Evolutionary conservation across 92 coral and sea anemone genomes (phyloP).

Genomic region (Isaurus tuberculatus): DNA sequence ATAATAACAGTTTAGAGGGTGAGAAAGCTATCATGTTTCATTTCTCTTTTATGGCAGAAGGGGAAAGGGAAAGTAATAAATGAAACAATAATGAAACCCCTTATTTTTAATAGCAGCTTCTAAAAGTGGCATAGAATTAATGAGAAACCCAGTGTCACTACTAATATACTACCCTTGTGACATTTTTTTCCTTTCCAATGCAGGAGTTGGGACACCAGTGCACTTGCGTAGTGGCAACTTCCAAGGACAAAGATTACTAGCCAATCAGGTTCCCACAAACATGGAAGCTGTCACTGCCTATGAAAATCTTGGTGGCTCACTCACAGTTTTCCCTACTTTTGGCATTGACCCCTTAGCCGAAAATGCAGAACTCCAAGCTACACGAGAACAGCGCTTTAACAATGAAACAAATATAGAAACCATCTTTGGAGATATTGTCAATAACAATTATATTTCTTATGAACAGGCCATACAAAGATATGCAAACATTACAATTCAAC

Average conservation of each 20-base stretch:
- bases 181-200: neutral
- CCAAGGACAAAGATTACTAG: conserved; percentile 27
- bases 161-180: neutral
- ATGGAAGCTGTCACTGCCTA: conserved; percentile 16
- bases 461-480: conserved; percentile 26
- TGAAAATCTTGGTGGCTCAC: conserved; percentile 42
- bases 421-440: conserved; percentile 45
- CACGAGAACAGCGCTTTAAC: conserved; percentile 36
- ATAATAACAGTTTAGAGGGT: too few species aligned
- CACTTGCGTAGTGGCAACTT: conserved; percentile 31
- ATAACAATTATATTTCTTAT: conserved; percentile 32
- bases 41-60: too few species aligned
- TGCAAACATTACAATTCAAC: conserved; percentile 1
- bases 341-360: conserved; percentile 38
- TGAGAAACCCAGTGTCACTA: neutral
- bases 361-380: conserved; percentile 8
- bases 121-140: neutral
- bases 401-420: conserved; percentile 21
- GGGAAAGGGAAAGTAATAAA: too few species aligned
- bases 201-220: conserved; percentile 44
- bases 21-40: too few species aligned
- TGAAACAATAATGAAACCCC: too few species aligned
- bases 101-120: too few species aligned
- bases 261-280: conserved; percentile 28
- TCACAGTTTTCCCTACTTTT: conserved; percentile 30